A percentile compares a stretch with the other conserved stretches of the same genome.
Conservation (phyloP, 2,113 vertebrate species). For the Barnardius zonarius region DNA sequence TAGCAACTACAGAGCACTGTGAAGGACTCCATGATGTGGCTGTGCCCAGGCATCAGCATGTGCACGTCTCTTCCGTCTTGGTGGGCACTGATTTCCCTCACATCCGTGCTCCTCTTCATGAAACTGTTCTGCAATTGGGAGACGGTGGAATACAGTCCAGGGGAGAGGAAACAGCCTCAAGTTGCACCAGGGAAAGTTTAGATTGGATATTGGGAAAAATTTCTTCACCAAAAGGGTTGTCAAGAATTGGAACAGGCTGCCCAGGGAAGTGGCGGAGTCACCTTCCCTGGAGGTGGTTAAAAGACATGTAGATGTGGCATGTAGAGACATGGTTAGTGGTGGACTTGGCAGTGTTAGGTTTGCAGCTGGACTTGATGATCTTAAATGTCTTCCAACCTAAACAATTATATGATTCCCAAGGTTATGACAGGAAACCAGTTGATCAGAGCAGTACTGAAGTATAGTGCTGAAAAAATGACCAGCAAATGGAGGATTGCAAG, state of each 20-base stretch:
- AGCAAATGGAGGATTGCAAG: not conserved
- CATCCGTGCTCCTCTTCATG: accelerated
- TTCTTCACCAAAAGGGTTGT: not conserved
- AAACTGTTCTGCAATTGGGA: not conserved
- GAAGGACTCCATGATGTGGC: accelerated
- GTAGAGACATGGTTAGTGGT: not conserved
- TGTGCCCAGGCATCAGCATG: accelerated
- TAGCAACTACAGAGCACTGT: accelerated
- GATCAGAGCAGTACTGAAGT: not conserved
- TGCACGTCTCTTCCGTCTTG: not conserved
- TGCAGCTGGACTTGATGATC: not conserved
- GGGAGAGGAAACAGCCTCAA: not conserved
- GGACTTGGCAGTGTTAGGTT: not conserved
- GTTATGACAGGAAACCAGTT: not conserved
- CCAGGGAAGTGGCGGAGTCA: not conserved
- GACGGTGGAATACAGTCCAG: not conserved
- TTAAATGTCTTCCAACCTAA: not conserved
- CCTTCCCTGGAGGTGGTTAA: not conserved
- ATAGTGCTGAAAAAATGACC: not conserved
- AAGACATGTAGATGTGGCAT: not conserved
- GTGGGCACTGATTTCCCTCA: not conserved
- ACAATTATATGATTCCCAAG: not conserved
- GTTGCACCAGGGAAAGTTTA: not conserved
- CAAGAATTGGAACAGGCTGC: not conserved
- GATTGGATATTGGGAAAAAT: not conserved